These are phyloP conservation scores for Salmo trutta DNA, from an alignment of 2,797 vertebrate genomes.

Conservation along the genomic window DNA sequence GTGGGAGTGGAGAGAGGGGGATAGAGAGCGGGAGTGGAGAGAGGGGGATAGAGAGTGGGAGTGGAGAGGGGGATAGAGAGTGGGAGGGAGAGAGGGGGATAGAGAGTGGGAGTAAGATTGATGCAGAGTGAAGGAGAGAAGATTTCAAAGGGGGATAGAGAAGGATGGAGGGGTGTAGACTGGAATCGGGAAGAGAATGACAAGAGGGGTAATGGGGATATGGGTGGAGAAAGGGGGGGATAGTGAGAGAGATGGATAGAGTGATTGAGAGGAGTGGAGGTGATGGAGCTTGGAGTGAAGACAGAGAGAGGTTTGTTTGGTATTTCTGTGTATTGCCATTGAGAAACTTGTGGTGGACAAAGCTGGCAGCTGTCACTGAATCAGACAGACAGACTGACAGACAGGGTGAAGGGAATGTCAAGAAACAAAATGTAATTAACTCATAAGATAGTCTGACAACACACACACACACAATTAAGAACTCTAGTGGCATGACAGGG, in stretches of 20 bases:
- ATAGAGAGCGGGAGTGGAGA: not conserved
- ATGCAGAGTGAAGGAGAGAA: too few species aligned
- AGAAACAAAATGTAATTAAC: not conserved
- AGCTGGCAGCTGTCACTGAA: slow-evolving; percentile 31
- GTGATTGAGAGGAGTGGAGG: not conserved
- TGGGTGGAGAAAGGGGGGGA: not conserved
- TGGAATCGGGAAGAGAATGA: too few species aligned
- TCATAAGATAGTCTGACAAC: too few species aligned
- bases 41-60: not conserved
- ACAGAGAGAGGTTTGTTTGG: not conserved
- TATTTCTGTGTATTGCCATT: too few species aligned
- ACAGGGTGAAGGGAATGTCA: slow-evolving; percentile 14
- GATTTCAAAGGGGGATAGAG: not conserved
- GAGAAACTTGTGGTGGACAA: too few species aligned
- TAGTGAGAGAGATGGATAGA: not conserved
- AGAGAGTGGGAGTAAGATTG: too few species aligned
- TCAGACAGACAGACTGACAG: slow-evolving; percentile 12
- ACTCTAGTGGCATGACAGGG: too few species aligned
- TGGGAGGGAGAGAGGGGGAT: not conserved
- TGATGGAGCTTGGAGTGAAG: slow-evolving; percentile 24
- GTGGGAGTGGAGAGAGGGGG: not conserved
- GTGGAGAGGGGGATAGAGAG: slow-evolving; percentile 8
- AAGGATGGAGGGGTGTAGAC: not conserved
- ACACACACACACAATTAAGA: too few species aligned
- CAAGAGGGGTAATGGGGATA: not conserved